Conservation (phyloP, 2,888 invertebrate genomes). For the Hetaerina titia region DNA sequence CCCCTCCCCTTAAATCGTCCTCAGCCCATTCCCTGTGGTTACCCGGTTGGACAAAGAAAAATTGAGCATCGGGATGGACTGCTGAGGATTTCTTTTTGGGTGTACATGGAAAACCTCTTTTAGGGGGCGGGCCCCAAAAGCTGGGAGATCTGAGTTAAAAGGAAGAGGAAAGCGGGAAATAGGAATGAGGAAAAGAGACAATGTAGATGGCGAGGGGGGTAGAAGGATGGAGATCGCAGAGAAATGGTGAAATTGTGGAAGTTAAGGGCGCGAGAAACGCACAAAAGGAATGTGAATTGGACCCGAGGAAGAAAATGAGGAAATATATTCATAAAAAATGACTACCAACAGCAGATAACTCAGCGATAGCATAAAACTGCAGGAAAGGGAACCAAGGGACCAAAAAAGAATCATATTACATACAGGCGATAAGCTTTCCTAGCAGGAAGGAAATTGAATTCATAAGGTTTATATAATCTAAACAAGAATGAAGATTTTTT, state of each 20-base stretch:
- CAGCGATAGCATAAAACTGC: background rate
- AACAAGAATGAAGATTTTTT: no score
- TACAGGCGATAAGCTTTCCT: no score
- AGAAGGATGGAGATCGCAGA: background rate
- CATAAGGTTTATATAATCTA: no score
- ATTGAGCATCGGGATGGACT: conserved; percentile 21
- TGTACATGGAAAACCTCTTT: conserved; percentile 45
- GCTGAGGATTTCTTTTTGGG: background rate
- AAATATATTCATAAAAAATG: no score
- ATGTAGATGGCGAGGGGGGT: background rate
- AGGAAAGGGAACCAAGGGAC: background rate
- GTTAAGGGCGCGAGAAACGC: background rate
- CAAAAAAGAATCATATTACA: background rate
- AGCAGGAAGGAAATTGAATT: no score
- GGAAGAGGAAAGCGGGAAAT: background rate
- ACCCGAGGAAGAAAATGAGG: background rate
- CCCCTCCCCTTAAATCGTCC: background rate
- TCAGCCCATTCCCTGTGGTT: background rate
- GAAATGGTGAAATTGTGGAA: background rate
- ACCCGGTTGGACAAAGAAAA: conserved; percentile 30
- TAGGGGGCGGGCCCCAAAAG: background rate
- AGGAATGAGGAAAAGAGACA: background rate
- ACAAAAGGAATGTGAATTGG: background rate
- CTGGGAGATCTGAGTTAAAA: background rate
- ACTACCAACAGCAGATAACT: no score